phyloP scores from a whole-genome alignment of 1,140 invertebrate species.

The Elymnias hypermnestra region DNA sequence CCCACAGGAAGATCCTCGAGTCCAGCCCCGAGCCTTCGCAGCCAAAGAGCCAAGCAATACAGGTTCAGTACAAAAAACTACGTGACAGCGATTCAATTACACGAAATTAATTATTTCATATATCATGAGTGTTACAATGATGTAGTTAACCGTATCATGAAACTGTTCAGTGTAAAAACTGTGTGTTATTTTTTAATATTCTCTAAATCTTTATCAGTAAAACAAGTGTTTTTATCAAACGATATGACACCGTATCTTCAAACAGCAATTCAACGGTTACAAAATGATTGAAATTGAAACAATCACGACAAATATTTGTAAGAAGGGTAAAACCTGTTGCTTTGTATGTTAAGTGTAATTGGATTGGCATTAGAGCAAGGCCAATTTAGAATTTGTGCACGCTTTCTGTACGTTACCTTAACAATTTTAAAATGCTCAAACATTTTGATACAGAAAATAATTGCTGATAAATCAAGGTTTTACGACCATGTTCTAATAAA shows the following conservation, averaged over 20 bases:
- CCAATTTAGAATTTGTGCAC: slow-evolving; percentile 9
- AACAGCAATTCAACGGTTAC: slow-evolving; percentile 9
- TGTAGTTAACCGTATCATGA: background rate
- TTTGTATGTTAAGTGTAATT: slow-evolving; percentile 8
- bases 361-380: slow-evolving; percentile 10
- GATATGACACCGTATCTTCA: slow-evolving; percentile 5
- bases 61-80: slow-evolving; percentile 38
- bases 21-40: slow-evolving; percentile 60
- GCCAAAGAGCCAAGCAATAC: slow-evolving; percentile 68
- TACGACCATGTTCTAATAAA: background rate
- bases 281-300: slow-evolving; percentile 5
- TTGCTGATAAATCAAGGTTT: slow-evolving; percentile 14
- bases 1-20: slow-evolving; percentile 52
- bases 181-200: background rate
- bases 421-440: too few species aligned
- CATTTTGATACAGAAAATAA: slow-evolving; percentile 1
- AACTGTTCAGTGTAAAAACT: background rate
- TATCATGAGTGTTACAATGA: background rate
- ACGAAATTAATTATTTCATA: slow-evolving; percentile 1
- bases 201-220: slow-evolving; percentile 7
- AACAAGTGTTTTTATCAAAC: slow-evolving; percentile 11
- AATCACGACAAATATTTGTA: background rate
- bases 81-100: slow-evolving; percentile 3
- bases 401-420: slow-evolving; percentile 4
- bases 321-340: slow-evolving; percentile 1